Conservation (phyloP, 1,140 invertebrate genomes). For the Nephila pilipes region DNA sequence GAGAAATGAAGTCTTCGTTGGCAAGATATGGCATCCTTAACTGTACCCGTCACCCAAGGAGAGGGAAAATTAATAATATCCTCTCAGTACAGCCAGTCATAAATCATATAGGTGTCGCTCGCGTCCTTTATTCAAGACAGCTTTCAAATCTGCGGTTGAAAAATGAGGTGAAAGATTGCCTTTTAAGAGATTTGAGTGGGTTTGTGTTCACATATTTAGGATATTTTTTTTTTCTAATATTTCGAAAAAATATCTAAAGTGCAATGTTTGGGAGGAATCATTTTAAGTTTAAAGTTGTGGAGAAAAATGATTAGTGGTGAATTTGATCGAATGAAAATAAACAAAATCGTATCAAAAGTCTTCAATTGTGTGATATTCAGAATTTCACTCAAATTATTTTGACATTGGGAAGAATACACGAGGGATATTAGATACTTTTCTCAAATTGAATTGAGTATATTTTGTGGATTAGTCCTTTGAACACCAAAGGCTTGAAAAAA, state of each 20-base stretch:
- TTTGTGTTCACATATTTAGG: constrained; percentile 19
- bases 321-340: background rate
- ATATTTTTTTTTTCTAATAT: background rate
- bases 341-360: background rate
- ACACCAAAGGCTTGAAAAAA: no score
- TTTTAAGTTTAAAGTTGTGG: background rate
- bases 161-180: constrained; percentile 70
- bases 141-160: constrained; percentile 54
- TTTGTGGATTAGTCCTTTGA: no score
- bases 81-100: constrained; percentile 34
- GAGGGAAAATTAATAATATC: constrained; percentile 64
- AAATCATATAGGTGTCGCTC: constrained; percentile 58
- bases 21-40: constrained; percentile 7
- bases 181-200: constrained; percentile 67
- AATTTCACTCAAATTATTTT: background rate
- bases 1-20: constrained; percentile 42
- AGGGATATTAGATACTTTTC: no score
- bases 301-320: background rate
- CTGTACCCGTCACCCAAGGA: constrained; percentile 27
- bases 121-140: constrained; percentile 56
- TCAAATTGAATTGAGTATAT: no score
- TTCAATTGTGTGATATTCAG: background rate
- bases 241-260: background rate
- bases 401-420: no score
- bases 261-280: background rate